Evolutionary conservation across 2,113 vertebrate genomes (phyloP), one percentile per base, ranked within the genome.

Genomic region (Leptosomus discolor): DNA sequence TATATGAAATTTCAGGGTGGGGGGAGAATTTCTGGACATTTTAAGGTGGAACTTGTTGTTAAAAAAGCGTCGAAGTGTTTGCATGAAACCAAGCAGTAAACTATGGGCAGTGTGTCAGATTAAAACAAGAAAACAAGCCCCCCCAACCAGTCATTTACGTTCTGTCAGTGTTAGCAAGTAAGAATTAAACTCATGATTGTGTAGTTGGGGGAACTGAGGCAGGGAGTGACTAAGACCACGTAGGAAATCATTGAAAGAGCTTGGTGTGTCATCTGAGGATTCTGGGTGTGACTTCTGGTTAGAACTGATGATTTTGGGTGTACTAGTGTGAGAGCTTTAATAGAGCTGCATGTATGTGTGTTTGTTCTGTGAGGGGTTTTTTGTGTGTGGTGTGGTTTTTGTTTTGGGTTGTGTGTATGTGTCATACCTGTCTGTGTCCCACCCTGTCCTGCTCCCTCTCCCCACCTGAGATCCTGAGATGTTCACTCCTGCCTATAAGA

Each of bases 371-470:
- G 19, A 46, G 16, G 7, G 45, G 19, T 9, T 29, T 20, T 86
- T 30, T 39, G 48, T 12, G 24, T 22, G 50, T 63, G 60, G 2
- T 16, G 22, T 48, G 46, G 7, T 30, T 51, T 26, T 34, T 43
- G 8, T 19, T 45, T 61, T n/a, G 32, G 20, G 15, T 16, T 41
- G 22, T 15, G 19, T 32, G 29, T 43, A 18, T 48, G 9, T 54
- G 39, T 34, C 0, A 0, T 43, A 32, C 12, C 6, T 43, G 4
- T 18, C 5, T 53, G 11, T 41, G 15, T n/a, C 43, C 2, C 4
- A 3, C 17, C 5, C 11, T 3, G 2, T 39, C 7, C n/a, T 20
- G 10, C 17, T 48, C 37, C 18, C 11, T 58, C 8, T 85, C 13
- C 14, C 8, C 13, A 3, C 30, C n/a, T n/a, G n/a, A n/a, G n/a